phyloP scores from a whole-genome alignment of 1,140 invertebrate species.

The Megathymus violae region DNA sequence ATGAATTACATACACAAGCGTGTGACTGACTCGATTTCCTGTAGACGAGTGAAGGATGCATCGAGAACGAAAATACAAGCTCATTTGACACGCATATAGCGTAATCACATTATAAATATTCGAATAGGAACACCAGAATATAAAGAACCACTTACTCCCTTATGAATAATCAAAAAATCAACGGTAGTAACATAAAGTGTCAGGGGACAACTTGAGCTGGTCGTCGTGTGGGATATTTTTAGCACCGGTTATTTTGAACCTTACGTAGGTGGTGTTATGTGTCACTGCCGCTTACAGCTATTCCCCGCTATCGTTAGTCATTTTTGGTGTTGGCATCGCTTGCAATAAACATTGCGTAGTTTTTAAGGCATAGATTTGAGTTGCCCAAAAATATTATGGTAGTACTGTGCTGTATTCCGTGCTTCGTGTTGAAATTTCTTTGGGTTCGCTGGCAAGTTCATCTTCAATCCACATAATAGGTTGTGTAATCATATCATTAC shows the following conservation, averaged over 20 bases:
- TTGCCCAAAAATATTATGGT: not conserved
- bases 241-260: slow-evolving; percentile 43
- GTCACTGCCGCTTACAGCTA: slow-evolving; percentile 48
- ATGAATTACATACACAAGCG: slow-evolving; percentile 10
- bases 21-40: slow-evolving; percentile 11
- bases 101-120: slow-evolving; percentile 18
- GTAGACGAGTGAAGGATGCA: not conserved
- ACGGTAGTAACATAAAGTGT: not conserved
- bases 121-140: not conserved
- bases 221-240: slow-evolving; percentile 6
- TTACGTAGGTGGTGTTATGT: slow-evolving; percentile 44
- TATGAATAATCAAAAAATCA: slow-evolving; percentile 1
- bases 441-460: too few species aligned
- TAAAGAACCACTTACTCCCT: not conserved
- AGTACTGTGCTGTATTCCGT: not conserved
- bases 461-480: too few species aligned
- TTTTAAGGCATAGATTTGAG: not conserved
- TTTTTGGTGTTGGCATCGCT: slow-evolving; percentile 53
- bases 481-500: too few species aligned
- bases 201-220: slow-evolving; percentile 8
- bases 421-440: too few species aligned
- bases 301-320: slow-evolving; percentile 55
- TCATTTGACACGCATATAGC: slow-evolving; percentile 2
- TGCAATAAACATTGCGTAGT: slow-evolving; percentile 53
- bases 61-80: slow-evolving; percentile 15